Evolutionary conservation across 1,140 invertebrate genomes (phyloP), one percentile per base, ranked within the genome.

Genomic region (Diprion similis): DNA sequence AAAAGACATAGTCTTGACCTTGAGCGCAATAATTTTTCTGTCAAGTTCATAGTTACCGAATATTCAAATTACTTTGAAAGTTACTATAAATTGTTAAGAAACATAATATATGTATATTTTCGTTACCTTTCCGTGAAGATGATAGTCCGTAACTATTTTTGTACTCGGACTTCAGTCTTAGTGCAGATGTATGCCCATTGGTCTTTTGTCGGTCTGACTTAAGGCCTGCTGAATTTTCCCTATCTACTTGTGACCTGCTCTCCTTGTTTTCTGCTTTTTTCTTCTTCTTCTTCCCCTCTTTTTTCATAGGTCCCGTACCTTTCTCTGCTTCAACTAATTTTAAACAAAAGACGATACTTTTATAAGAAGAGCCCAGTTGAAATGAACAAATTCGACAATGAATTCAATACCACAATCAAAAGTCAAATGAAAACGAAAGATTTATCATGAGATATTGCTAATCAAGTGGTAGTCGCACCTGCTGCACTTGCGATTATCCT

Each of bases 231-330:
- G 68, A 10, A 45, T 77, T 77, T 17, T 77, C 77, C 67, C 80
- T 79, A 48, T 69, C 70, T 37, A 69, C 82, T 81, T 11, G 78
- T 71, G 72, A 79, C 77, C 46, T 81, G 11, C 47, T 45, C 59
- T 76, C 74, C 68, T 77, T 76, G 15, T 77, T 76, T 71, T 76
- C 77, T 66, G 74, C 83, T 78, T 76, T 83, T 80, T 77, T 85
- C 77, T 78, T 82, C 70, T 78, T 85, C 75, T 83, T 88, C 73
- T 82, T 89, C 68, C 71, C 81, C 51, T 77, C 83, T 71, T 83
- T 87, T 75, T 82, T 85, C 15, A 37, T 71, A n/a, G 46, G 67
- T 37, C 47, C 24, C 3, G 73, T 64, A 67, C 71, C 75, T 47
- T 83, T 81, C 71, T 78, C 79, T 70, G 66, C 59, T 76, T 17